These are phyloP conservation scores for Oncorhynchus gorbuscha DNA, from an alignment of 2,113 vertebrate genomes.

Conservation along the genomic window DNA sequence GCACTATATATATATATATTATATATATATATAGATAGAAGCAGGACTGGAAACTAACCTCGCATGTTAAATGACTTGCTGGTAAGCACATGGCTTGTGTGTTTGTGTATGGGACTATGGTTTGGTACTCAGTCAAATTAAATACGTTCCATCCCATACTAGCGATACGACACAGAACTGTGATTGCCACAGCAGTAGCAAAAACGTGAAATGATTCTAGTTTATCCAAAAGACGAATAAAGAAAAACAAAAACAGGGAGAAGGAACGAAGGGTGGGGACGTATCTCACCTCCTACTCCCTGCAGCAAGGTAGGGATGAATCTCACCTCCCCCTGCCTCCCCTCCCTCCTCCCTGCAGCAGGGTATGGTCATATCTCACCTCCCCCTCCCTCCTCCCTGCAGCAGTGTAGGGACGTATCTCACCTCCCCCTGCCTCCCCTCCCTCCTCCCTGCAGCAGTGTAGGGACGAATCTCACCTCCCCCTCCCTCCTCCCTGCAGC, in stretches of 20 bases:
- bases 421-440: too few species aligned
- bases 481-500: too few species aligned
- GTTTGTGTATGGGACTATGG: conserved; percentile 49
- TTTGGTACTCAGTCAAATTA: conserved; percentile 68
- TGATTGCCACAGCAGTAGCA: conserved; percentile 66
- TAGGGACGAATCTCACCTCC: too few species aligned
- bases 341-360: too few species aligned
- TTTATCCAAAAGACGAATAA: conserved; percentile 39
- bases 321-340: too few species aligned
- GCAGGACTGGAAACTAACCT: conserved; percentile 95
- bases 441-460: too few species aligned
- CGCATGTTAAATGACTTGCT: conserved; percentile 96
- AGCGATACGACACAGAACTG: conserved; percentile 26
- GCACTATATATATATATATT: conserved; percentile 86
- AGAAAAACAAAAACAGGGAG: background rate
- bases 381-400: too few species aligned
- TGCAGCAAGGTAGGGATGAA: too few species aligned
- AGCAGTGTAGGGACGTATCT: too few species aligned
- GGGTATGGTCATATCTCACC: too few species aligned
- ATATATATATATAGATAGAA: conserved; percentile 61
- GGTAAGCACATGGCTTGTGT: conserved; percentile 70
- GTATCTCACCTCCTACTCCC: too few species aligned
- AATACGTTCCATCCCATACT: conserved; percentile 64
- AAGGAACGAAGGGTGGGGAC: background rate
- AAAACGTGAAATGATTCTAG: conserved; percentile 58